Evolutionary conservation across 2,888 invertebrate species (phyloP).

Genomic region (Aphodius sticticus): DNA sequence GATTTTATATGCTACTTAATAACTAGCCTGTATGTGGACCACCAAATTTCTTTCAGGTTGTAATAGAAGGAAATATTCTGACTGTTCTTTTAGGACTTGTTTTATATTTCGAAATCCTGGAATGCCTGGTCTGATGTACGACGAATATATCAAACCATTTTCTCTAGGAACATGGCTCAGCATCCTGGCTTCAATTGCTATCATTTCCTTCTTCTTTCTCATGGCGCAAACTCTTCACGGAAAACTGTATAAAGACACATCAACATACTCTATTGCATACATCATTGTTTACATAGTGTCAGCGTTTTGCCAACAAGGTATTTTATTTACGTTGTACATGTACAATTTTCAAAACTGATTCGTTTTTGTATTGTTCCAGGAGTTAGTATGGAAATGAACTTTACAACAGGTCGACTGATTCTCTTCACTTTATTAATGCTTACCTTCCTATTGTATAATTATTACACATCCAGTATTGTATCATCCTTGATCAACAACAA

Average conservation of each 20-base stretch:
- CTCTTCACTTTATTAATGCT: conserved; percentile 51
- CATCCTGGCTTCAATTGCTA: conserved; percentile 6
- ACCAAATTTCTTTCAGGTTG: too few relatives aligned
- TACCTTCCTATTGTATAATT: conserved; percentile 64
- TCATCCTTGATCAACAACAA: conserved; percentile 65
- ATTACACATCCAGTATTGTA: conserved; percentile 68
- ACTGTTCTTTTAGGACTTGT: conserved; percentile 27
- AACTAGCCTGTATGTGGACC: too few relatives aligned
- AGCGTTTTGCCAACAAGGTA: conserved; percentile 45
- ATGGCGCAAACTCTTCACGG: background rate
- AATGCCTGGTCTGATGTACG: conserved; percentile 16
- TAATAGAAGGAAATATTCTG: too few relatives aligned
- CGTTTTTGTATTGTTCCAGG: conserved; percentile 20
- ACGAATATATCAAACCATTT: conserved; percentile 29
- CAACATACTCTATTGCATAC: conserved; percentile 46
- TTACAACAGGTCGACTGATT: conserved; percentile 49
- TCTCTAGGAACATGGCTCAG: conserved; percentile 28
- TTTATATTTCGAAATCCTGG: conserved; percentile 30
- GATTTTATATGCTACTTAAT: too few relatives aligned
- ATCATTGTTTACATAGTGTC: conserved; percentile 55
- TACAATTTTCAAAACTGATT: background rate
- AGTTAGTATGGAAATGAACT: conserved; percentile 32
- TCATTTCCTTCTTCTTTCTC: conserved; percentile 10
- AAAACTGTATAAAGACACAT: background rate
- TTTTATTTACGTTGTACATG: background rate